Evolutionary conservation across 2,113 vertebrate genomes (phyloP).

Genomic region (Electrona antarctica): DNA sequence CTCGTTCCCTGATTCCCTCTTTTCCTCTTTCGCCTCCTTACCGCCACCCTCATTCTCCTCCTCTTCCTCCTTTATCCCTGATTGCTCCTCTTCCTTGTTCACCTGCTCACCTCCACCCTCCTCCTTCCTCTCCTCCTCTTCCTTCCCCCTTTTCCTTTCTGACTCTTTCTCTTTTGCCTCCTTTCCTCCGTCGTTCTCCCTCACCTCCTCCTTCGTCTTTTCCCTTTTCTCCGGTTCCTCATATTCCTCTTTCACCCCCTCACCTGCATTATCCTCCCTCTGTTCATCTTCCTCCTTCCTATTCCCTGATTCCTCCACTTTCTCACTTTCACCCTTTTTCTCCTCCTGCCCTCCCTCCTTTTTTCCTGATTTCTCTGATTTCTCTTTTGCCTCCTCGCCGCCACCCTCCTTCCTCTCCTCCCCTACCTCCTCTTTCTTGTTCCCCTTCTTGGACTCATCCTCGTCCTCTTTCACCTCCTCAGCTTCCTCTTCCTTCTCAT

Average conservation of each 20-base stretch:
- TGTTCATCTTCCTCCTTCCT: background rate
- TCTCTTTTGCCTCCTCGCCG: background rate
- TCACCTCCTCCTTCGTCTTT: background rate
- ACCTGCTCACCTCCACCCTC: background rate
- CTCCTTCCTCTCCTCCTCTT: background rate
- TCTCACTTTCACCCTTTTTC: background rate
- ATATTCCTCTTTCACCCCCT: background rate
- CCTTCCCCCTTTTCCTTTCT: background rate
- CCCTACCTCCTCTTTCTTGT: background rate
- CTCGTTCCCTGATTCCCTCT: background rate
- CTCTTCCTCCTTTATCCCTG: background rate
- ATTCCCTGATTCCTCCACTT: background rate
- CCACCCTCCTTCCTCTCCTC: background rate
- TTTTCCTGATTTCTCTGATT: background rate
- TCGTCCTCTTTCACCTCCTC: background rate
- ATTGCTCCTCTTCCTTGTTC: too few relatives aligned
- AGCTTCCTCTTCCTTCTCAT: too few relatives aligned
- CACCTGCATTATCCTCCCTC: background rate
- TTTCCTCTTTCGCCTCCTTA: background rate
- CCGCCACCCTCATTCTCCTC: background rate
- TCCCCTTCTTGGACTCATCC: background rate
- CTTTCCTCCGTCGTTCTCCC: background rate
- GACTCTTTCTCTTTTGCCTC: background rate
- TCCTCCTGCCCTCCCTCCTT: slow-evolving; percentile 7
- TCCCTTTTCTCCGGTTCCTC: too few relatives aligned